phyloP scores from a whole-genome alignment of 2,113 vertebrate species.

The Ochotona princeps region DNA sequence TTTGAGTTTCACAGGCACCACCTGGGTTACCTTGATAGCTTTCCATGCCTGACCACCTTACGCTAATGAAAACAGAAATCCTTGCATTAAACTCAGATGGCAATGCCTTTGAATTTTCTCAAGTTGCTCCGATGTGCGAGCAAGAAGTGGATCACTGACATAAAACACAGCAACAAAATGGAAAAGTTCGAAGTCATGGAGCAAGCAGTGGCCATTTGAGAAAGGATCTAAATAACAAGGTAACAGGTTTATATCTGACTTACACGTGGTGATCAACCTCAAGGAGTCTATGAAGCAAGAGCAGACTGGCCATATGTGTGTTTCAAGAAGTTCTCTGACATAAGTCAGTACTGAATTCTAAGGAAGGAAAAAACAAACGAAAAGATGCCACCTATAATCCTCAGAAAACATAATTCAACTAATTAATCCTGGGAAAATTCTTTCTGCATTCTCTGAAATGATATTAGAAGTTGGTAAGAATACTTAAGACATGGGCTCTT shows the following conservation, averaged over 20 bases:
- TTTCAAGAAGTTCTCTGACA: not conserved
- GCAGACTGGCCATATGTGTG: not conserved
- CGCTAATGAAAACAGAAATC: not conserved
- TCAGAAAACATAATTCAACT: not conserved
- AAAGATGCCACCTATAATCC: not conserved
- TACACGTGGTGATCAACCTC: not conserved
- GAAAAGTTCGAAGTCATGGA: not conserved
- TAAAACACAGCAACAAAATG: not conserved
- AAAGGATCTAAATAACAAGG: not conserved
- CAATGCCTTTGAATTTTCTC: not conserved
- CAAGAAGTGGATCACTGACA: not conserved
- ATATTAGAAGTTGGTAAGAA: not conserved
- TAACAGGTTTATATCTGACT: not conserved
- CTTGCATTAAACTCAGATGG: not conserved
- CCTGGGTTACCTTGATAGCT: not conserved
- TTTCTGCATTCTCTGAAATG: not conserved
- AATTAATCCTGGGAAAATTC: not conserved
- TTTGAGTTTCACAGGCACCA: not conserved
- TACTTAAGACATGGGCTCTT: not conserved
- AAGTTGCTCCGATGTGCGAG: not conserved
- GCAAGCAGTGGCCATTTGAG: not conserved
- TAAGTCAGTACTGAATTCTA: not conserved
- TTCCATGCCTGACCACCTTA: not conserved
- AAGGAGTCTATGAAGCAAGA: not conserved
- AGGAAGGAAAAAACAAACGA: not conserved